Percentiles rank a stretch among this genome's conserved stretches.
Conservation (phyloP, 2,113 vertebrate genomes). For the Clarias magur region DNA sequence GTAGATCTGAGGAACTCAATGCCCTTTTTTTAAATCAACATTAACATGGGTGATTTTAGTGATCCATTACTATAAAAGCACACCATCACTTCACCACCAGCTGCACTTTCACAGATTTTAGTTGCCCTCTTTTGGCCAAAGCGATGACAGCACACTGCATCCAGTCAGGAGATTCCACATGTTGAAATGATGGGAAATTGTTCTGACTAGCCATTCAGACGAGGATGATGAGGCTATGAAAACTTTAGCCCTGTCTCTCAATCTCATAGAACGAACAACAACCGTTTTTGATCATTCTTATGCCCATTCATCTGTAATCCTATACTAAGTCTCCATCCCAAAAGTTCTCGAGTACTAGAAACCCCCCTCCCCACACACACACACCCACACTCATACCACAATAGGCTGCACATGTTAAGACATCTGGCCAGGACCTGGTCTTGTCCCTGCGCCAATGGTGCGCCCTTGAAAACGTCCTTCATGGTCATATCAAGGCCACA, state of each 20-base stretch:
- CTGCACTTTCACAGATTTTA: background rate
- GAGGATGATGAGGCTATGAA: slow-evolving; percentile 19
- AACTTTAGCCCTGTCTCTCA: slow-evolving; percentile 51
- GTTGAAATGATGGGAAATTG: slow-evolving; percentile 20
- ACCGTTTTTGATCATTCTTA: background rate
- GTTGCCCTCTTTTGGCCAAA: background rate
- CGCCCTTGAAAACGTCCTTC: slow-evolving; percentile 49
- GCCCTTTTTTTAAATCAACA: background rate
- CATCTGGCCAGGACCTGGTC: slow-evolving; percentile 54
- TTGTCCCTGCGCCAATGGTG: slow-evolving; percentile 52
- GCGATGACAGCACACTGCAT: background rate
- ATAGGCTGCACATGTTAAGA: slow-evolving; percentile 52
- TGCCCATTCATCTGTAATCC: slow-evolving; percentile 57
- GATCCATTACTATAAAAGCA: background rate
- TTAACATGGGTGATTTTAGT: background rate
- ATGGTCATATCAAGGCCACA: slow-evolving; percentile 60
- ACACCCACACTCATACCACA: slow-evolving; percentile 48
- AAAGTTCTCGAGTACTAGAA: slow-evolving; percentile 52
- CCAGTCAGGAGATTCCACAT: background rate
- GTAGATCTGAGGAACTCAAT: background rate
- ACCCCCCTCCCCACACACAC: slow-evolving; percentile 35
- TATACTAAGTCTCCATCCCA: slow-evolving; percentile 48
- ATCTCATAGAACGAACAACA: slow-evolving; percentile 50
- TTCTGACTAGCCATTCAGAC: slow-evolving; percentile 33
- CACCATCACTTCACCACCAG: background rate